Evolutionary conservation across 1,140 invertebrate genomes (phyloP), one percentile per base, ranked within the genome.

Genomic region (Brachionus manjavacas): DNA sequence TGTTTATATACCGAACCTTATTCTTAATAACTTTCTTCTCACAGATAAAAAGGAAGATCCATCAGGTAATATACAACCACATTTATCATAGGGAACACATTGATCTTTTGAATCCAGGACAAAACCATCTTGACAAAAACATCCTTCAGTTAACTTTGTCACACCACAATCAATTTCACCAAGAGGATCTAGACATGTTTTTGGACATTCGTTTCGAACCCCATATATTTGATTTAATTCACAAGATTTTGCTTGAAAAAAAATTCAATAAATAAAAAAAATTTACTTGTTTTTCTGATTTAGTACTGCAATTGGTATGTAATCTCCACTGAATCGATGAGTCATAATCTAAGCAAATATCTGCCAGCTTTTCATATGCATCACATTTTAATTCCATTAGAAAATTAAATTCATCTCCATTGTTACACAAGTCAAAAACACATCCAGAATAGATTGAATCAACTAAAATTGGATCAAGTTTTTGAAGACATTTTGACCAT

Each of bases 21-120:
- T n/a, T 35, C 0, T 7, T 11, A 74, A n/a, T 0, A 7, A 64
- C 25, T 23, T 64, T 74, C 6, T 28, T 3, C 16, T 39, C 49
- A 76, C 72, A 3, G 41, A n/a, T 14, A 81, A 12, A 9, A 11
- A 20, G 11, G 46, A 52, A 28, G 49, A 64, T 25, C 39, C 52
- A 81, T 64, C 52, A 20, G 49, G 79, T 25, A 81, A 68, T 64
- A 41, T 28, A 81, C 79, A 81, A 60, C 81, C 60, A 68, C 79
- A 81, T 20, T 81, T 25, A n/a, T 81, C 52, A 9, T 11, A 41
- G 16, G 20, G 12, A 46, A 81, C 31, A 68, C 79, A 81, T 16
- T 1, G 3, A 43, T 52, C 79, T 8, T 81, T 68, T 20, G 79
- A 35, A 64, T 81, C 16, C 2, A 81, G 16, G 2, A 81, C 79